Evolutionary conservation across 2,797 vertebrate species (phyloP).

Genomic region (Microchirus variegatus): DNA sequence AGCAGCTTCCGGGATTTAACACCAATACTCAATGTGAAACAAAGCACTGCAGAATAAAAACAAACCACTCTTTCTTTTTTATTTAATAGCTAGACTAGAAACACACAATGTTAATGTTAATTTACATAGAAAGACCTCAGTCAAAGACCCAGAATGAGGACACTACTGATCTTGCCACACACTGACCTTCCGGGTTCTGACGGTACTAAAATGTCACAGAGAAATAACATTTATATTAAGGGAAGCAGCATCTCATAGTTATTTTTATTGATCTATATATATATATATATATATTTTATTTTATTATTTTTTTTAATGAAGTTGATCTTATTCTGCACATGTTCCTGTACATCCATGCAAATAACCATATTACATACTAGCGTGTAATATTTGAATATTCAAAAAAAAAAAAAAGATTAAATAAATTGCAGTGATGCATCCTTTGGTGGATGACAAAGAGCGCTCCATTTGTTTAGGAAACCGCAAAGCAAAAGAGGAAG

Average conservation of each 20-base stretch:
- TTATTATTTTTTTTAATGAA: no score
- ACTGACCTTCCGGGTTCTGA: neutral
- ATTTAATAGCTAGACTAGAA: neutral
- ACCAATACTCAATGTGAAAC: neutral
- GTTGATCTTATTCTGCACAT: neutral
- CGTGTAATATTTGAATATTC: neutral
- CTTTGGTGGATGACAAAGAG: neutral
- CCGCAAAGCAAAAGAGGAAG: neutral
- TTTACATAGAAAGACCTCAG: no score
- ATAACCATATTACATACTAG: neutral
- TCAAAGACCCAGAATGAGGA: neutral
- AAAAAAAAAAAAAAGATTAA: no score
- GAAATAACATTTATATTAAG: neutral
- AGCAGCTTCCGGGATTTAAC: slow-evolving; percentile 19
- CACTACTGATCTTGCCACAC: neutral
- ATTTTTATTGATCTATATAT: neutral
- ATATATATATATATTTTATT: no score
- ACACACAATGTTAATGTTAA: no score
- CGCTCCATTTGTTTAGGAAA: no score
- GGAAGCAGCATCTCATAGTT: neutral
- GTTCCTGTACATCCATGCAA: neutral
- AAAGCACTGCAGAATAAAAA: slow-evolving; percentile 8
- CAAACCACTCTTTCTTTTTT: slow-evolving; percentile 7
- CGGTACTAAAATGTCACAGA: neutral
- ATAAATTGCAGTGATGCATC: neutral